Conservation (phyloP, 2,113 vertebrate genomes). For the Microtus pennsylvanicus region DNA sequence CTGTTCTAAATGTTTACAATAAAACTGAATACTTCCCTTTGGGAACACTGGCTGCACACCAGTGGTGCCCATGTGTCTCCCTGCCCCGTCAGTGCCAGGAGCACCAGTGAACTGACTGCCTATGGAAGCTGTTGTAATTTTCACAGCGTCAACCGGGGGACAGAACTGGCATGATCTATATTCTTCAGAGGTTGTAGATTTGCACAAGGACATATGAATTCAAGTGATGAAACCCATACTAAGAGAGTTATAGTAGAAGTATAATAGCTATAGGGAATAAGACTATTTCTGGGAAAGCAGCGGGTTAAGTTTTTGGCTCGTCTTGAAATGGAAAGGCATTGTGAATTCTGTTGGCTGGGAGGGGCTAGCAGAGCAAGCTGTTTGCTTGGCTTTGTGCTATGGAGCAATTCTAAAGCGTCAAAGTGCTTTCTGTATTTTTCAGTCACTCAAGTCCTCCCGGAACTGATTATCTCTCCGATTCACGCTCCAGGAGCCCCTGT, state of each 20-base stretch:
- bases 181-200: constrained; percentile 62
- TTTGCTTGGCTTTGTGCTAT: constrained; percentile 58
- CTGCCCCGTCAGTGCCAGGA: background rate
- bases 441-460: constrained; percentile 33
- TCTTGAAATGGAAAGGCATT: constrained; percentile 68
- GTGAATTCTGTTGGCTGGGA: constrained; percentile 52
- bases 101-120: background rate
- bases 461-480: constrained; percentile 57
- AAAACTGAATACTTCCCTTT: background rate
- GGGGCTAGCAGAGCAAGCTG: constrained; percentile 67
- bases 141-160: background rate
- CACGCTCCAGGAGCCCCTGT: background rate
- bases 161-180: background rate
- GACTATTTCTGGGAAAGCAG: constrained; percentile 63
- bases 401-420: constrained; percentile 67
- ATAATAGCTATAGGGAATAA: no score
- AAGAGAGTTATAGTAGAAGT: constrained; percentile 30
- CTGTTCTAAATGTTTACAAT: constrained; percentile 16
- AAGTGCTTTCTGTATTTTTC: constrained; percentile 51
- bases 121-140: background rate
- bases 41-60: background rate
- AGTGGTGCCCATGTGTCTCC: background rate
- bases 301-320: constrained; percentile 62
- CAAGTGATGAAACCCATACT: constrained; percentile 68
- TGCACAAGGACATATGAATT: background rate